phyloP scores from a whole-genome alignment of 30 jellyfish, hydroid and myxozoan species.

The Aurelia sp. region DNA sequence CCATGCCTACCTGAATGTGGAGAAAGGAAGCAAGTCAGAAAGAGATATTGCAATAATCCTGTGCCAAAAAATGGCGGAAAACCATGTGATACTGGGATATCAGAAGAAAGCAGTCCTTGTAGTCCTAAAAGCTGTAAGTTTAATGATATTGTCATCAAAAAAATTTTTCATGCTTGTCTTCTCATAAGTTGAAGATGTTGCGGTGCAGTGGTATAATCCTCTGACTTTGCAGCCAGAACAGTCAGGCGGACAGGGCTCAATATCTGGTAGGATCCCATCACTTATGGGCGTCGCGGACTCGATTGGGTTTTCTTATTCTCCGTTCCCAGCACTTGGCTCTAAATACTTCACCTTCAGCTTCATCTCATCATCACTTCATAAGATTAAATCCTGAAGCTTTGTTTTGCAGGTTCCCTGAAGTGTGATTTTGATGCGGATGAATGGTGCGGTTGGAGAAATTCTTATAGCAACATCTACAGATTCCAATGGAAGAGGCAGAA shows the following conservation, averaged over 20 bases:
- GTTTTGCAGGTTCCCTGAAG: slow-evolving; percentile 2
- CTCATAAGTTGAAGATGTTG: background rate
- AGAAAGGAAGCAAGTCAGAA: slow-evolving; percentile 34
- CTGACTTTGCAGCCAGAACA: too few species aligned
- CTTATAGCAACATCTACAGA: background rate
- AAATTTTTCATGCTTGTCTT: background rate
- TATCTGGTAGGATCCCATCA: background rate
- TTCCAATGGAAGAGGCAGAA: slow-evolving; percentile 25
- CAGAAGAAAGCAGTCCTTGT: slow-evolving; percentile 11
- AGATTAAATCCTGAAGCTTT: too few species aligned
- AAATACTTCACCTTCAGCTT: too few species aligned
- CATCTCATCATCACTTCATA: too few species aligned
- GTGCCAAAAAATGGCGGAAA: slow-evolving; percentile 62
- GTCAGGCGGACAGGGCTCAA: too few species aligned
- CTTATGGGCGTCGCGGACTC: background rate
- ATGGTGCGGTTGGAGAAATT: slow-evolving; percentile 56
- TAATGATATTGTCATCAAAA: background rate
- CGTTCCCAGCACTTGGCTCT: too few species aligned
- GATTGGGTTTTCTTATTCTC: too few species aligned
- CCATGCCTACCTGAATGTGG: slow-evolving; percentile 61
- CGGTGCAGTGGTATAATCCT: too few species aligned
- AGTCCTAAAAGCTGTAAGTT: slow-evolving; percentile 22
- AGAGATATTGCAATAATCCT: slow-evolving; percentile 53
- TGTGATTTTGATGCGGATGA: slow-evolving; percentile 17
- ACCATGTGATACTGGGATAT: slow-evolving; percentile 28